Conservation (phyloP, 2,797 vertebrate species). For the Emydoidea blandingii region DNA sequence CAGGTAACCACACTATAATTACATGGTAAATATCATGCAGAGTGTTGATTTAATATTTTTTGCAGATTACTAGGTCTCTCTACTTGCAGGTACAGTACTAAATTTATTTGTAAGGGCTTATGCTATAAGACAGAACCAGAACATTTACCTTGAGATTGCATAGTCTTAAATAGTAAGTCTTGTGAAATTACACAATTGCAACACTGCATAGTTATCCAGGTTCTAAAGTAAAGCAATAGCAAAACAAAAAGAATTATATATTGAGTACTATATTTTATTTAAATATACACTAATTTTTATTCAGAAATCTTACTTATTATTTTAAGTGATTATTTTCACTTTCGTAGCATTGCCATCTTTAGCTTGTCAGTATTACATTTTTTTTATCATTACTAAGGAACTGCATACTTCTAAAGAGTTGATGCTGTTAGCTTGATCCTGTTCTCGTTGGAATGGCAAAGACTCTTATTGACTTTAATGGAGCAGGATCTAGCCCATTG, state of each 20-base stretch:
- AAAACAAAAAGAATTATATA: background rate
- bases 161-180: background rate
- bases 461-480: background rate
- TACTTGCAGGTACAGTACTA: background rate
- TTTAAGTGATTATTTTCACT: background rate
- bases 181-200: background rate
- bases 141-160: background rate
- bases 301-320: background rate
- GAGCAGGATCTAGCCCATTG: background rate
- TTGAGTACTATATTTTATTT: background rate
- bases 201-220: background rate
- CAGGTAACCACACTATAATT: constrained; percentile 9
- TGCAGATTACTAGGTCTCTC: background rate
- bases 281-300: background rate
- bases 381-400: background rate
- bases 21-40: constrained; percentile 18
- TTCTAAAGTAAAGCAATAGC: background rate
- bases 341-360: background rate
- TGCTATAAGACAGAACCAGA: background rate
- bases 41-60: background rate
- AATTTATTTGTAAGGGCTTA: background rate
- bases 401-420: background rate
- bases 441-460: background rate
- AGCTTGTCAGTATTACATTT: background rate
- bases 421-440: background rate